phyloP scores from a whole-genome alignment of 2,888 invertebrate species.

The Trichopria drosophilae region DNA sequence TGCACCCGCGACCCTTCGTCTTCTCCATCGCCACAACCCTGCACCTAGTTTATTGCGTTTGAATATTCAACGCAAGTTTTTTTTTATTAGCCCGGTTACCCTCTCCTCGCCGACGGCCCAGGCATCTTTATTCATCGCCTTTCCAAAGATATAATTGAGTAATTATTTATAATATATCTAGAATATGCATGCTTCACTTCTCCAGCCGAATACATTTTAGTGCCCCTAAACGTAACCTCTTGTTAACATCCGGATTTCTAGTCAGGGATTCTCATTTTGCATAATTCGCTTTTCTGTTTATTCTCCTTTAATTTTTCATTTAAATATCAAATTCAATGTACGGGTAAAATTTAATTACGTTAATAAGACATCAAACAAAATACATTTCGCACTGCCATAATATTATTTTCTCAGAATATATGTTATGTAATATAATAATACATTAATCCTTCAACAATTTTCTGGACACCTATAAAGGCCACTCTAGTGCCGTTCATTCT shows the following conservation, averaged over 20 bases:
- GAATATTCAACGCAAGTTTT: conserved; percentile 57
- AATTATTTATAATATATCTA: conserved; percentile 60
- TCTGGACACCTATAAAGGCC: too few species aligned
- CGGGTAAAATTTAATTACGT: too few species aligned
- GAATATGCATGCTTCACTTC: conserved; percentile 60
- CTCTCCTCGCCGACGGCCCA: conserved; percentile 46
- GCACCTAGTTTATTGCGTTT: conserved; percentile 59
- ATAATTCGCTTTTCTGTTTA: not conserved
- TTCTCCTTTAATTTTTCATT: not conserved
- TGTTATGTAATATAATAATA: too few species aligned
- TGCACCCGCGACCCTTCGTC: conserved; percentile 19
- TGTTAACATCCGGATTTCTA: conserved; percentile 54
- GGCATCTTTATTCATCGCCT: conserved; percentile 59
- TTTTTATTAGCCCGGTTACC: conserved; percentile 55
- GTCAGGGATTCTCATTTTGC: conserved; percentile 40
- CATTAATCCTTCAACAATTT: too few species aligned
- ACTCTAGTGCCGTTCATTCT: too few species aligned
- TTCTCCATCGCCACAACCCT: conserved; percentile 43
- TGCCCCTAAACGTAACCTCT: conserved; percentile 56
- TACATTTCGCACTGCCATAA: too few species aligned
- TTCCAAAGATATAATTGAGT: conserved; percentile 60
- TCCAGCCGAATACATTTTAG: conserved; percentile 45
- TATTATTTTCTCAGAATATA: too few species aligned
- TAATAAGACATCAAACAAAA: too few species aligned
- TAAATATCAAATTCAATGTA: not conserved